Percentiles rank a stretch among this genome's conserved stretches.
Conservation (phyloP, 2,113 vertebrate species). For the Morone chrysops region DNA sequence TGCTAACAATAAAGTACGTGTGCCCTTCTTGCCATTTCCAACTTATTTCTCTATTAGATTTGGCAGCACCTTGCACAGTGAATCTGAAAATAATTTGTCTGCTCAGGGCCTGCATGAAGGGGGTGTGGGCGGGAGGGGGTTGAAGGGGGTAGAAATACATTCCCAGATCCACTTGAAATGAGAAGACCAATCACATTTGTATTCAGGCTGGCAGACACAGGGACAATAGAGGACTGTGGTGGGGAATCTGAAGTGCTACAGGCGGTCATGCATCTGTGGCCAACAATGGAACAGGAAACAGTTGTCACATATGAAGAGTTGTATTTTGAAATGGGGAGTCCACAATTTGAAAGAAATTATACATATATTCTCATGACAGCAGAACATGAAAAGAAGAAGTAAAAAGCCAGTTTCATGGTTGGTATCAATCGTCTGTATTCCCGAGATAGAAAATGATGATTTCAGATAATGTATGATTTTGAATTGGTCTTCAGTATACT, state of each 20-base stretch:
- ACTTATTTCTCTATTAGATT: not conserved
- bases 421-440: not conserved
- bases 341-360: not conserved
- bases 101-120: not conserved
- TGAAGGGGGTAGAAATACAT: not conserved
- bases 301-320: not conserved
- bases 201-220: constrained; percentile 19
- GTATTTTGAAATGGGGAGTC: not conserved
- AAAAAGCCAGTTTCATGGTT: not conserved
- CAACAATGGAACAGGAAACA: constrained; percentile 3
- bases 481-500: not conserved
- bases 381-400: not conserved
- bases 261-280: not conserved
- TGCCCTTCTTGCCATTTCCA: not conserved
- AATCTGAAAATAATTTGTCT: constrained; percentile 16
- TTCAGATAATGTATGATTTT: not conserved
- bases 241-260: not conserved
- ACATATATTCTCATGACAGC: not conserved
- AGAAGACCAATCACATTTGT: constrained; percentile 44
- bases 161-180: constrained; percentile 13
- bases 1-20: not conserved
- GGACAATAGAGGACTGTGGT: constrained; percentile 3
- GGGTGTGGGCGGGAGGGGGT: not conserved
- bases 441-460: not conserved
- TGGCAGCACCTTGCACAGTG: not conserved